Evolutionary conservation across 2,113 vertebrate genomes (phyloP), one percentile per base, ranked within the genome.

Genomic region (Corythornis vintsioides): DNA sequence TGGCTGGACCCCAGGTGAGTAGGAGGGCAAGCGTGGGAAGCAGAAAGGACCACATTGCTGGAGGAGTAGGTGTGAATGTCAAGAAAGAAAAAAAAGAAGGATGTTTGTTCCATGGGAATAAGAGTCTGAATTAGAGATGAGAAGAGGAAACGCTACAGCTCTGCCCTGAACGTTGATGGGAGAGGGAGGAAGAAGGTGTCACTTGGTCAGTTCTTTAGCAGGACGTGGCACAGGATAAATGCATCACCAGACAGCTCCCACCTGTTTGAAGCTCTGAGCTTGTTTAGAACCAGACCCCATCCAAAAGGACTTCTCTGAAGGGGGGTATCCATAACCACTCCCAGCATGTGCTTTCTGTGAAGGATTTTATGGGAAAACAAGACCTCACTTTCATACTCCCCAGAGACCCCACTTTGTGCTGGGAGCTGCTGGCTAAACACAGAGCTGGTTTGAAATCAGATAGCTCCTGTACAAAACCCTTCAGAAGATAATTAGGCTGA

Each of bases 401-500:
- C 12, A 2, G 52, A 71, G 81, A 87, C 3, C 42, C 56, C 40
- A 3, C 0, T 0, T 33, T 63, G 38, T 55, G 77, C 74, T 63
- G 86, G 88, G 90, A 95, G 74, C 86, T 40, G 59, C 38, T 0
- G 5, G 29, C 15, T 31, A 71, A 88, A 47, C 26, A n/a, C 29
- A 0, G 77, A 0, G 0, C 59, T 26, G 57, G 69, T 29, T 52
- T 91, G 95, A 92, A 89, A 86, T 52, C 56, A 85, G 87, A 83
- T 88, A 82, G 16, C 0, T 5, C 63, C 73, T 11, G 22, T 45
- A 64, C 26, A 52, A 25, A 85, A 67, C 59, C 9, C 72, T 53
- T 53, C 80, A 65, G 65, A 18, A 82, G 80, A 94, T 75, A 91
- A 96, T 87, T 91, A 92, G 95, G 71, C 86, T 40, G 60, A 87